A percentile compares a stretch with the other conserved stretches of the same genome.
Evolutionary conservation across 2,888 invertebrate genomes (phyloP).

Genomic region (Drosophila parthenogenetica): DNA sequence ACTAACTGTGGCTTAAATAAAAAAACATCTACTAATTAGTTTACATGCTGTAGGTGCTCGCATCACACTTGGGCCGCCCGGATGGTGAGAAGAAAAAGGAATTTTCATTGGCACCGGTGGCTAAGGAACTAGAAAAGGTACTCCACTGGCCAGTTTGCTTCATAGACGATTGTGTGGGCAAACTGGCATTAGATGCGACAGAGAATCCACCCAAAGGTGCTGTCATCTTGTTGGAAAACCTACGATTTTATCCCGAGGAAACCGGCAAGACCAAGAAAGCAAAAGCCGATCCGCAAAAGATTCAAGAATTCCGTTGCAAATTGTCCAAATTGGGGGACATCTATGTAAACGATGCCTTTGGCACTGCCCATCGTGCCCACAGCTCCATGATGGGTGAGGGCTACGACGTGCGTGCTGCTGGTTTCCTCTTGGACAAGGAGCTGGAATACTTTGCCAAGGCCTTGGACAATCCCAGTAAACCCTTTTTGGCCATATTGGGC

Average conservation of each 20-base stretch:
- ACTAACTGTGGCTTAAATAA: no score
- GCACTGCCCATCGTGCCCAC: constrained; percentile 93
- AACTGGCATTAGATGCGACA: constrained; percentile 94
- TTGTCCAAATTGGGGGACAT: constrained; percentile 97
- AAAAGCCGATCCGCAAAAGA: constrained; percentile 94
- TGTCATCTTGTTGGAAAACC: constrained; percentile 96
- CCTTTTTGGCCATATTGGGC: constrained; percentile 99
- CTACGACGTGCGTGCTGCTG: constrained; percentile 95
- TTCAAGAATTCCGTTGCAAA: constrained; percentile 92
- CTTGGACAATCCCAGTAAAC: constrained; percentile 96
- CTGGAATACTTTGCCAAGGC: constrained; percentile 98
- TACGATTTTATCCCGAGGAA: constrained; percentile 98
- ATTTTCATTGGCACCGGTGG: constrained; percentile 96
- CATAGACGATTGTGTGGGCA: constrained; percentile 96
- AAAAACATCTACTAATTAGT: no score
- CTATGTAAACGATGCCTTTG: constrained; percentile 99
- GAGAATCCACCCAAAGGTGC: constrained; percentile 93
- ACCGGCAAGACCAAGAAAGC: constrained; percentile 97
- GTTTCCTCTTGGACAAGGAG: constrained; percentile 98
- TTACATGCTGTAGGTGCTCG: constrained; percentile 87
- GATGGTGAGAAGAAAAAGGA: constrained; percentile 95
- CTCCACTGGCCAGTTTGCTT: constrained; percentile 90
- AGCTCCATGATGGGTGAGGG: constrained; percentile 99
- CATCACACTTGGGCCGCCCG: constrained; percentile 99
- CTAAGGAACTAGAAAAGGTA: constrained; percentile 93